phyloP scores from a whole-genome alignment of 2,113 vertebrate genomes.

The Melanotaenia duboulayi region DNA sequence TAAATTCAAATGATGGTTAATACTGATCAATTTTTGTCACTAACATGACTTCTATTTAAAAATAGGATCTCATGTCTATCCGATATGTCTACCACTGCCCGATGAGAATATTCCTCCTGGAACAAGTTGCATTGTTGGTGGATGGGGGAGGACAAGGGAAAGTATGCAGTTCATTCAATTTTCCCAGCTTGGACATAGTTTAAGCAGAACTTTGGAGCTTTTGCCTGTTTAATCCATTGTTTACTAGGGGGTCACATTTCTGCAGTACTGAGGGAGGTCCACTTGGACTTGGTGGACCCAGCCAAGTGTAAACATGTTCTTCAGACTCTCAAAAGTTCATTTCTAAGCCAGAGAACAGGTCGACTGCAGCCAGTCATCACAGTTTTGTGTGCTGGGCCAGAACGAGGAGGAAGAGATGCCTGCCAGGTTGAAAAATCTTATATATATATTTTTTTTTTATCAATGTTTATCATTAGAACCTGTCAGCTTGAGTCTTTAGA shows the following conservation, averaged over 20 bases:
- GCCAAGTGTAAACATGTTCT: constrained; percentile 82
- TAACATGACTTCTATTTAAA: not conserved
- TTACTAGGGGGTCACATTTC: constrained; percentile 82
- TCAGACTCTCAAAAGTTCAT: constrained; percentile 71
- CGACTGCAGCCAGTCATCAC: constrained; percentile 69
- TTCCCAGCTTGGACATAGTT: not conserved
- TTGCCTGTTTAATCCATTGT: not conserved
- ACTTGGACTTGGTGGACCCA: constrained; percentile 83
- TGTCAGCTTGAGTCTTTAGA: too few species aligned
- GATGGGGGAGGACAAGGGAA: constrained; percentile 88
- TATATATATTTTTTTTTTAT: too few species aligned
- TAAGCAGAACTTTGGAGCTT: not conserved
- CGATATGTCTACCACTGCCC: constrained; percentile 86
- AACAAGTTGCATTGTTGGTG: constrained; percentile 83
- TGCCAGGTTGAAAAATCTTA: constrained; percentile 84
- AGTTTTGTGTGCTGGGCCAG: constrained; percentile 88
- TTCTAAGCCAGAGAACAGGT: not conserved
- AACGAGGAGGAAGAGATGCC: constrained; percentile 87
- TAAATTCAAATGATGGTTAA: not conserved
- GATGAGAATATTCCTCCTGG: constrained; percentile 81
- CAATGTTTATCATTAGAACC: too few species aligned
- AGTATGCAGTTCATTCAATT: constrained; percentile 67
- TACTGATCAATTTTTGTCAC: not conserved
- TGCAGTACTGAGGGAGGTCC: constrained; percentile 83
- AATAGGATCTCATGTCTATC: constrained; percentile 82